Base-by-base conservation (phyloP, 2,888 invertebrate genomes). In the Orchesellides sinensis region DNA sequence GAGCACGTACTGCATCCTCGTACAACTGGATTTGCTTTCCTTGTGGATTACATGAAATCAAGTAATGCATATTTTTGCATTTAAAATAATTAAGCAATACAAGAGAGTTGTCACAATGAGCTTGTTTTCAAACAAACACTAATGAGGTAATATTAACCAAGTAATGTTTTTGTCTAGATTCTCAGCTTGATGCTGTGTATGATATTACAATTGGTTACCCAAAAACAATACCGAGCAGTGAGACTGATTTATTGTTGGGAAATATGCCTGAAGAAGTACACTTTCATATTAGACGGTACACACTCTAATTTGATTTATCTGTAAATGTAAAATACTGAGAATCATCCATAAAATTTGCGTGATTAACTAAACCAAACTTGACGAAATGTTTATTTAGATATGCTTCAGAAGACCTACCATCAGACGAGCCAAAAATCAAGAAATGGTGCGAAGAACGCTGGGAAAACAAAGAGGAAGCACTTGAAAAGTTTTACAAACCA, bases 121-220 rank as follows among this genome's bases (percentile, higher is more conserved):
- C n/a, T n/a, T n/a, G n/a, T n/a, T n/a, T n/a, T n/a, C n/a, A n/a
- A n/a, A n/a, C n/a, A n/a, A n/a, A 35, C 35, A 35, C 35, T 8
- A 35, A 12, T 2, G 52, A 49, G 2, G n/a, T 2, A 27, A 23
- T 27, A 25, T 52, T 40, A 12, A 54, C 29, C 52, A 59, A 70
- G n/a, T 32, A 61, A 49, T 23, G 2, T 66, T 56, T 32, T 40
- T 27, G 59, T 70, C 29, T 21, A 83, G 93, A 91, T 80, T 90
- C 93, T 10, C 93, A 93, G 25, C 90, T 96, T 69, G 93, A 93
- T 83, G 94, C 95, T 0, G 92, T 97, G n/a, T 96, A 96, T 90
- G 96, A 97, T 90, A 92, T 96, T 85, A 96, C 96, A 0, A 92
- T 97, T n/a, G 95, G 93, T 0, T 97, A 96, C 90, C 96, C 96